A percentile compares a stretch with the other conserved stretches of the same genome.
phyloP scores from a whole-genome alignment of 2,797 vertebrate genomes.

The Agapornis canus region DNA sequence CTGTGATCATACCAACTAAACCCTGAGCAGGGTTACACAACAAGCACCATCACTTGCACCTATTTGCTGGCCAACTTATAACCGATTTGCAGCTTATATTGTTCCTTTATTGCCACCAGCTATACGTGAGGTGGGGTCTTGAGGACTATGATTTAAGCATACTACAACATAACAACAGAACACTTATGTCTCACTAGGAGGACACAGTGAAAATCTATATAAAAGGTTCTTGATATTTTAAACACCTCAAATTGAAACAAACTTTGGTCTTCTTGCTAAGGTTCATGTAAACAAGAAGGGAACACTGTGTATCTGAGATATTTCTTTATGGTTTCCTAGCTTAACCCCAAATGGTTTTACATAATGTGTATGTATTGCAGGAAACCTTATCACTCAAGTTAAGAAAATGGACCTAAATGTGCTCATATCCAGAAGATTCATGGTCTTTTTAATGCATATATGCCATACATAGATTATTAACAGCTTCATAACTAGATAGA shows the following conservation, averaged over 20 bases:
- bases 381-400: neutral
- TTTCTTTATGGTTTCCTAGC: constrained; percentile 20
- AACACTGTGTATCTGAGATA: neutral
- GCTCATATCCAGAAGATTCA: neutral
- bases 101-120: neutral
- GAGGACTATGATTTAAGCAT: neutral
- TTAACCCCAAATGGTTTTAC: neutral
- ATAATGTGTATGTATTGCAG: neutral
- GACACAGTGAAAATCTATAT: neutral
- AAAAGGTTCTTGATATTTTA: neutral
- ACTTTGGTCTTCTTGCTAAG: neutral
- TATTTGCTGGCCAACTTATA: constrained; percentile 29
- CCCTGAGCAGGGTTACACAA: neutral
- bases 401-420: constrained; percentile 11
- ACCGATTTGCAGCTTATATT: neutral
- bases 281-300: neutral
- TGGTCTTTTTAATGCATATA: constrained; percentile 35
- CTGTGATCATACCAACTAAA: neutral
- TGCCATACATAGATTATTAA: constrained; percentile 64
- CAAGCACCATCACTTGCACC: neutral
- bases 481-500: constrained; percentile 59
- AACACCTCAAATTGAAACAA: neutral
- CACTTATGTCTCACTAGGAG: neutral
- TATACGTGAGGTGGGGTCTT: rapidly evolving
- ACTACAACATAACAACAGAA: neutral